Base-by-base conservation (phyloP, 2,113 vertebrate species). In the Stomatorhinus ivindoensis region DNA sequence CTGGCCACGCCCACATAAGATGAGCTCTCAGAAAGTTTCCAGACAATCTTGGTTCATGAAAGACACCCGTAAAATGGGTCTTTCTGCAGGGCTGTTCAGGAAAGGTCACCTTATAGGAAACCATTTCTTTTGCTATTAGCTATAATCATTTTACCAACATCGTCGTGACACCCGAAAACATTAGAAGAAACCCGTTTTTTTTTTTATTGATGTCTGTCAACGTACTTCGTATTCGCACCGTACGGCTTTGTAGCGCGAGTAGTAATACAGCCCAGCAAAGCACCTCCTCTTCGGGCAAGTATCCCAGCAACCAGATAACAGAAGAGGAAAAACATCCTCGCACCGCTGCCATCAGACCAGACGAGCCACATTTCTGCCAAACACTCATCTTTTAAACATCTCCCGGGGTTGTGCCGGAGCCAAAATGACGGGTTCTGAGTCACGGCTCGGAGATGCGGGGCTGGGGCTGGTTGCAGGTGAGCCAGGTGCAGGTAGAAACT, bases 261-360 rank as follows among this genome's bases (percentile, higher is more conserved):
- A 24, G 27, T 31, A 53, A 55, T 15, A 39, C 31, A 15, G 21
- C 48, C n/a, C n/a, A 15, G n/a, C 50, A 48, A 87, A 10, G 42
- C 35, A 1, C 39, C 82, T 84, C 82, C 82, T 84, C 42, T 84
- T 39, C 19, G 35, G 82, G 82, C 82, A 53, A 6, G 85, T 87
- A n/a, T 51, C 85, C 85, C 50, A 13, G 85, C 48, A 87, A 87
- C 85, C 50, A 87, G 85, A 87, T 87, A 87, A 87, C 85, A 87
- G 85, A 27, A 53, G 85, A 86, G 84, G 47, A 24, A 87, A 87
- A 87, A 84, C 82, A 84, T 84, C 82, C 82, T 46, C 85, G 9
- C 48, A 5, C 17, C 27, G 50, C 48, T 55, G 85, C 50, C 50
- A 55, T 35, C 85, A 47, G 50, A 87, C 85, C 85, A 87, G 85